Evolutionary conservation across 2,888 invertebrate genomes (phyloP), one percentile per base, ranked within the genome.

Genomic region (Mimachlamys varia): DNA sequence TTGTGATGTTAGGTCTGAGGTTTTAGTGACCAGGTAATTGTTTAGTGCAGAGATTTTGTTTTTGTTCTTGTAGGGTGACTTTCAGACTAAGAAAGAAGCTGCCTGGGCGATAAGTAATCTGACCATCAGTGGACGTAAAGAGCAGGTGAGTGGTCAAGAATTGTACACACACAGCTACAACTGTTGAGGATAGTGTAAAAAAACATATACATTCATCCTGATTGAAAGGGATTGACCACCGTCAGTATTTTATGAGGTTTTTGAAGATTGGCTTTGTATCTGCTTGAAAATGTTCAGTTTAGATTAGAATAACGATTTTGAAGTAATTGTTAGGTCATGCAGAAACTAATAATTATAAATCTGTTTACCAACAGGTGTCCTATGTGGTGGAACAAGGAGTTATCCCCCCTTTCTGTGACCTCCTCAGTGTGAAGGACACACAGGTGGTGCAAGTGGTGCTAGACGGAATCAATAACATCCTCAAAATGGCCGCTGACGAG

Each of bases 101-200:
- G 99, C 99, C 0, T 99, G 99, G 99, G 99, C 99, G 15, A 99
- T 99, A 92, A 99, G 99, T 96, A 99, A 99, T 97, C 97, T 99
- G 94, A 99, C 99, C 95, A 99, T 99, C 96, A 99, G 99, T 95
- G 99, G 99, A 62, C 98, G 98, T 95, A 98, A 98, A 96, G 98
- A 99, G 92, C 99, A 99, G 97, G 97, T 97, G 55, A 91, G 92
- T 92, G 33, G 38, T n/a, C 19, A 88, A 44, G 15, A 19, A 53
- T 17, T 53, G 15, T 53, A 53, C 17, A 53, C 44, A n/a, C 7
- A 44, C 3, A 7, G 44, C 7, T 3, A 44, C 44, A 44, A 44
- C 44, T 44, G 44, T 7, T 44, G 7, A 7, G 44, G 7, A 44
- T 7, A 7, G 7, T 44, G 7, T 44, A 7, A 7, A 44, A 7